Percentiles rank a stretch among this genome's conserved stretches.
Evolutionary conservation across 2,797 vertebrate species (phyloP).

Genomic region (Eulemur mongoz): DNA sequence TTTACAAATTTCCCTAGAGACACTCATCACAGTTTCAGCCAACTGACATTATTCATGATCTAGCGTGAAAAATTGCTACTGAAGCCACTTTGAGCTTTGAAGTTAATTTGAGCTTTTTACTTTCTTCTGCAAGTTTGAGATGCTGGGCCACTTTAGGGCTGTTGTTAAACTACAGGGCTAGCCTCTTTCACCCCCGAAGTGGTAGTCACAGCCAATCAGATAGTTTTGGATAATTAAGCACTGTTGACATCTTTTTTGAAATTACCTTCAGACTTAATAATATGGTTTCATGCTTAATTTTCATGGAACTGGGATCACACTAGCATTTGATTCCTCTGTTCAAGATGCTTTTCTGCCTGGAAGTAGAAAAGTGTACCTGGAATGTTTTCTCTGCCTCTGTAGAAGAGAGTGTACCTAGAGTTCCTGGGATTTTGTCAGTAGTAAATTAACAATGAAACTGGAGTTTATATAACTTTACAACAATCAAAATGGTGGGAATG

Average conservation of each 20-base stretch:
- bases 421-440: neutral
- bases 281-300: neutral
- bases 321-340: neutral
- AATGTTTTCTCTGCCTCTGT: neutral
- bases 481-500: neutral
- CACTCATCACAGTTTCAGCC: neutral
- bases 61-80: neutral
- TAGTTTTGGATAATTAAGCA: constrained; percentile 25
- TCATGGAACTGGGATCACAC: neutral
- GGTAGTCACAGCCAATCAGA: neutral
- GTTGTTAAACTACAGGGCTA: neutral
- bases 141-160: neutral
- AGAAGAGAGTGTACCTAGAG: neutral
- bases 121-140: neutral
- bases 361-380: neutral
- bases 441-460: neutral
- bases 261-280: constrained; percentile 1
- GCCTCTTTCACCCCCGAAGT: neutral
- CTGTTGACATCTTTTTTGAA: neutral
- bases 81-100: neutral
- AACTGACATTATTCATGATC: neutral
- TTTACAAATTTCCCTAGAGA: constrained; percentile 27
- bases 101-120: constrained; percentile 34
- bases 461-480: neutral
- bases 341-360: neutral